Evolutionary conservation across 2,797 vertebrate genomes (phyloP), one percentile per base, ranked within the genome.

Genomic region (Propithecus deckenii): DNA sequence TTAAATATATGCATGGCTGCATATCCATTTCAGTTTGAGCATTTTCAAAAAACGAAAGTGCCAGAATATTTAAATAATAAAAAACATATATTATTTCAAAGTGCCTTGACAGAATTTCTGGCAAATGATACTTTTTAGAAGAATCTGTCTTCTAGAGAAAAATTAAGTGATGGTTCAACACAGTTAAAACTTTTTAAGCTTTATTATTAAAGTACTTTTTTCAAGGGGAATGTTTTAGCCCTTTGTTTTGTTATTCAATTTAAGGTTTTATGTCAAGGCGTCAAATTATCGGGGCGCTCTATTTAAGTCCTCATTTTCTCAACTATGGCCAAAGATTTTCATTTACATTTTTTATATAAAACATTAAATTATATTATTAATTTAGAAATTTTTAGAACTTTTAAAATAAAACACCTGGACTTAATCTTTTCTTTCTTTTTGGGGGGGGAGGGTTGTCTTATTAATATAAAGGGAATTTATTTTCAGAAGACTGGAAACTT

Each of bases 321-420:
- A 41, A 50, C 67, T 72, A 59, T 55, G 69, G 50, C 76, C 65
- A 85, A 93, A 38, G 20, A 14, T 96, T 96, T 94, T 86, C 75
- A 92, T 86, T 88, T 88, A 83, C 8, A 71, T 88, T 89, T 95
- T 96, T 91, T 72, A 81, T 85, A 69, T 87, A 75, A 71, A 96
- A 89, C 78, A 86, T 57, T 95, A 43, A 86, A 79, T 76, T 85
- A 86, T 71, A 81, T 50, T 63, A 28, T 69, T 79, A 48, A 96
- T 96, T 89, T 0, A 32, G 15, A 94, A 95, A 92, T 86, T 78
- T n/a, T 43, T 88, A 55, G 32, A 97, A 98, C 81, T 97, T 97
- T 87, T 0, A 80, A 86, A 96, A 50, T 10, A 86, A 96, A 87
- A 89, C 74, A 57, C 52, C 55, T 43, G 71, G 57, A 90, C 61